These are phyloP conservation scores for Diarsia dahlii DNA, from an alignment of 2,888 invertebrate species.

Conservation along the genomic window DNA sequence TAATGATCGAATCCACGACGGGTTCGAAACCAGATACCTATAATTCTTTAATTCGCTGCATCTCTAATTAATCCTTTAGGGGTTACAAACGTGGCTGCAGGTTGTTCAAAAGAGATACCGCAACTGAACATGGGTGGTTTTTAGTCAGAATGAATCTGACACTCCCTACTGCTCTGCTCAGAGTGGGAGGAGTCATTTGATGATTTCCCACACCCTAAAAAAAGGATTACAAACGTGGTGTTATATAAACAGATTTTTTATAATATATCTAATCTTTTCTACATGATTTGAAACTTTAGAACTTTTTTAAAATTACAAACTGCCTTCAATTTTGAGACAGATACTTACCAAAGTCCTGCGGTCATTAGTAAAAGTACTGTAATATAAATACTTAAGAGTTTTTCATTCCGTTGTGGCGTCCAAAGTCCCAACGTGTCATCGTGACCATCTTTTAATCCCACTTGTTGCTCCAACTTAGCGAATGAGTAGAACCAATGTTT, in stretches of 20 bases:
- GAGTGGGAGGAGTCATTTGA: no score
- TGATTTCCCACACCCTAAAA: no score
- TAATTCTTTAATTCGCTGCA: background rate
- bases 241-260: background rate
- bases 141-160: no score
- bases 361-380: background rate
- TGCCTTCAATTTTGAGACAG: background rate
- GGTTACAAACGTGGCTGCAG: background rate
- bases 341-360: background rate
- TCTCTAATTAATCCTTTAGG: background rate
- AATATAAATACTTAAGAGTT: background rate
- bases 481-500: conserved; percentile 40
- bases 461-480: conserved; percentile 53
- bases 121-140: no score
- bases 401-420: conserved; percentile 1
- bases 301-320: background rate
- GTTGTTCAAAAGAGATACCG: no score
- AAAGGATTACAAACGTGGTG: background rate
- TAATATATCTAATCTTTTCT: background rate
- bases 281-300: background rate
- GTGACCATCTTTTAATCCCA: conserved; percentile 52
- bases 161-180: no score
- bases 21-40: no score
- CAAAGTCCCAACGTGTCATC: conserved; percentile 40
- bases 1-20: background rate